Evolutionary conservation across 2,888 invertebrate species (phyloP), one percentile per base, ranked within the genome.

Genomic region (Dryobota labecula): DNA sequence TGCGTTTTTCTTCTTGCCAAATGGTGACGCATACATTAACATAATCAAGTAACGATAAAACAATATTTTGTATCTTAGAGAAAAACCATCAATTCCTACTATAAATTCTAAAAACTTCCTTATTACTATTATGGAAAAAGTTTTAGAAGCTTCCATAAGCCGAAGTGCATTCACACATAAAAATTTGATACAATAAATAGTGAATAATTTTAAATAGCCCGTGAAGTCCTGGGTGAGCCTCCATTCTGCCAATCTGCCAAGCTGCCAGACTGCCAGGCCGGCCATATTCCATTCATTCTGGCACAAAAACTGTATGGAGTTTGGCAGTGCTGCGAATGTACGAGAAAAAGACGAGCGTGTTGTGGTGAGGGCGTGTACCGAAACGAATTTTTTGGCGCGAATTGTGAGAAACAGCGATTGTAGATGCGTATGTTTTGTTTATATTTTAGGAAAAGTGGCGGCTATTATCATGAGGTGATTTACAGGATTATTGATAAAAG

Each of bases 281-380:
- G 78, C 87, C 86, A 90, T 88, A 89, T 89, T 86, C 84, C 87
- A 89, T 90, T 82, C 85, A 83, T 87, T 87, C 87, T 88, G 90
- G 90, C 90, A 89, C 86, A 84, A 81, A 84, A 87, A 81, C 80
- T 82, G 87, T 85, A 86, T 84, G 85, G 83, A 87, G 89, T 87
- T 91, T 90, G 92, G 90, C 91, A 91, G 87, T 83, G 84, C 86
- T 84, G 77, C 87, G 84, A 87, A 78, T 85, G 81, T 82, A 87
- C 77, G 84, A 85, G 88, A 89, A 91, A 92, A 92, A 90, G 89
- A 91, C 84, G 84, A 86, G 86, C 84, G 80, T 85, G 86, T 87
- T 88, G 89, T 83, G 87, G 88, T 78, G 86, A 84, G 85, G 82
- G 82, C 77, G 84, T 61, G 75, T 70, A 78, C 71, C 74, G 64